Percentiles rank a stretch among this genome's conserved stretches.
Evolutionary conservation across 1,140 invertebrate genomes (phyloP).

Genomic region (Drosophila asahinai): DNA sequence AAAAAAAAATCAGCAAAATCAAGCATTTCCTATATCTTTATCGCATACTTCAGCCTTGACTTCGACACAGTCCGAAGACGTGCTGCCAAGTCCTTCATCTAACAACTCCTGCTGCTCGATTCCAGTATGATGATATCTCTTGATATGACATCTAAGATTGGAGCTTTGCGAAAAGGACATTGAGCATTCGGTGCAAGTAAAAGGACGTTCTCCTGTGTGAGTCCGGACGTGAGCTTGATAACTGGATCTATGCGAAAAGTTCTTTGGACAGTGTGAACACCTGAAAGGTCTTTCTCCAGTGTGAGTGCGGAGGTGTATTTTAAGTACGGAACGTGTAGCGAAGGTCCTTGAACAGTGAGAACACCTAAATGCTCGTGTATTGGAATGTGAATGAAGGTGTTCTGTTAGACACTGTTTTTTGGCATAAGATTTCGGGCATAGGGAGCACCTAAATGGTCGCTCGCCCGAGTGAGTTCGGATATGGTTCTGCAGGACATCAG

Average conservation of each 20-base stretch:
- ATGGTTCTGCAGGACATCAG: slow-evolving; percentile 1
- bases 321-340: neutral
- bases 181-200: neutral
- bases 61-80: neutral
- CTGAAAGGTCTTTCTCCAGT: slow-evolving; percentile 9
- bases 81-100: too few relatives aligned
- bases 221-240: neutral
- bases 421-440: slow-evolving; percentile 3
- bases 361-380: neutral
- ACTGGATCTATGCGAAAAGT: neutral
- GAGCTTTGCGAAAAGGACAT: neutral
- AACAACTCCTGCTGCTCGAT: too few relatives aligned
- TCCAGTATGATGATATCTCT: neutral
- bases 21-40: neutral
- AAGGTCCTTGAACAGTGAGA: neutral
- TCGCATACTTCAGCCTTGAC: neutral
- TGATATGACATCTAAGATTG: neutral
- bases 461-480: slow-evolving; percentile 6
- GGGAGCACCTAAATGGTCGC: neutral
- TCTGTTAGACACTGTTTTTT: neutral
- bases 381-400: neutral
- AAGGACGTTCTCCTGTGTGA: neutral
- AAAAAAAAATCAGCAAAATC: neutral
- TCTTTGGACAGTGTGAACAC: neutral
- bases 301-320: slow-evolving; percentile 1